These are phyloP conservation scores for Dipodomys stephensi DNA, from an alignment of 2,113 vertebrate genomes.

Conservation along the genomic window DNA sequence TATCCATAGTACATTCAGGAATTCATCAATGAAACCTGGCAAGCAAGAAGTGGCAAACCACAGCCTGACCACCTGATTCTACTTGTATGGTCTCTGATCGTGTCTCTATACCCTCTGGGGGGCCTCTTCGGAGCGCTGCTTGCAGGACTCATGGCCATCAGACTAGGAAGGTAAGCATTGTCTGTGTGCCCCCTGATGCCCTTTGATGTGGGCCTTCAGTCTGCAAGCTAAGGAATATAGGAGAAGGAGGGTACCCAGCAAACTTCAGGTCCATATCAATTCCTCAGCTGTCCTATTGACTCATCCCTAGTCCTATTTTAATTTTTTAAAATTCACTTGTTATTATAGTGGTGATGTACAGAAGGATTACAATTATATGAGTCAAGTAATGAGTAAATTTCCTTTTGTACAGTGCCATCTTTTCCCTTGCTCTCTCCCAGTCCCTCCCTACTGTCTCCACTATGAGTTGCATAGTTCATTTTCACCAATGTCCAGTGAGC, in stretches of 20 bases:
- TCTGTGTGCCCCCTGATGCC: not conserved
- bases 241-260: too few species aligned
- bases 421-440: too few species aligned
- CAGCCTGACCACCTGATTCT: constrained; percentile 87
- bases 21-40: constrained; percentile 92
- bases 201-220: not conserved
- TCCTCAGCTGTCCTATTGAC: not conserved
- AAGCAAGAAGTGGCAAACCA: constrained; percentile 85
- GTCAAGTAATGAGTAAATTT: too few species aligned
- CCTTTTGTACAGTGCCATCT: too few species aligned
- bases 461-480: too few species aligned
- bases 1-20: constrained; percentile 90
- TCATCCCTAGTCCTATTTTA: too few species aligned
- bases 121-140: constrained; percentile 90
- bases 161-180: constrained; percentile 90
- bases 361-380: too few species aligned
- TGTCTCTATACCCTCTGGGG: constrained; percentile 92
- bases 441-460: too few species aligned
- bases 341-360: too few species aligned
- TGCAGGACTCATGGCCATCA: constrained; percentile 92
- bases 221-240: not conserved
- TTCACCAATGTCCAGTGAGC: too few species aligned
- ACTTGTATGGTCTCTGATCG: constrained; percentile 93
- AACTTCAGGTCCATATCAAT: not conserved
- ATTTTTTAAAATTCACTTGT: too few species aligned